Evolutionary conservation across 2,113 vertebrate genomes (phyloP).

Genomic region (Hippocampus mohnikei): DNA sequence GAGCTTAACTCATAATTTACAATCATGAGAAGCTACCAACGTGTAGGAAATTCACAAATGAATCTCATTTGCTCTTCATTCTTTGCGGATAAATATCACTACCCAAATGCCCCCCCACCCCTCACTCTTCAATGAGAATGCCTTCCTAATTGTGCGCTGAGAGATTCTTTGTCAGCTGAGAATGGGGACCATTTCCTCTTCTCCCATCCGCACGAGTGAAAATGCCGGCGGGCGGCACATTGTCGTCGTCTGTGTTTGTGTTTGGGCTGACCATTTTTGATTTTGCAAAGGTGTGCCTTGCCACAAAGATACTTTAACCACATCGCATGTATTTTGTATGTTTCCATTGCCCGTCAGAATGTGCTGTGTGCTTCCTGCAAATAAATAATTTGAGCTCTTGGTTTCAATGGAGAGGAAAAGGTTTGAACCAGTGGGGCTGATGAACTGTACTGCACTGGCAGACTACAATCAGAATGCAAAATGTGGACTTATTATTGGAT

Average conservation of each 20-base stretch:
- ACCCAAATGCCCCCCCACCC: not conserved
- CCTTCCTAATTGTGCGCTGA: conserved; percentile 34
- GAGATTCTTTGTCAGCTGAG: conserved; percentile 26
- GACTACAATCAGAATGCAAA: no score
- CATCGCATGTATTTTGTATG: not conserved
- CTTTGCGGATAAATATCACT: conserved; percentile 5
- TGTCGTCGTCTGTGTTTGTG: conserved; percentile 24
- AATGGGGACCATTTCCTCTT: conserved; percentile 36
- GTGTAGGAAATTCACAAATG: not conserved
- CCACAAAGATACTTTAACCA: conserved; percentile 34
- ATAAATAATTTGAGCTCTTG: no score
- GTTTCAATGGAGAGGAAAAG: no score
- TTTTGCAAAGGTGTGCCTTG: conserved; percentile 42
- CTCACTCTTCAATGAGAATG: conserved; percentile 9
- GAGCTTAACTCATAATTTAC: no score
- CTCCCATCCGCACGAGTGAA: conserved; percentile 30
- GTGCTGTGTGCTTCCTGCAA: not conserved
- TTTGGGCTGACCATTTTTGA: conserved; percentile 41
- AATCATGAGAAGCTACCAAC: no score
- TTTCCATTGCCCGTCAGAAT: conserved; percentile 19
- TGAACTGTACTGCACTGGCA: no score
- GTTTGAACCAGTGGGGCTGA: no score
- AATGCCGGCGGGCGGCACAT: conserved; percentile 20
- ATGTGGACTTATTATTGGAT: no score
- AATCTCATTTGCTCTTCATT: not conserved